phyloP scores from a whole-genome alignment of 2,797 vertebrate species.

The Cercopithecus hamlyni region DNA sequence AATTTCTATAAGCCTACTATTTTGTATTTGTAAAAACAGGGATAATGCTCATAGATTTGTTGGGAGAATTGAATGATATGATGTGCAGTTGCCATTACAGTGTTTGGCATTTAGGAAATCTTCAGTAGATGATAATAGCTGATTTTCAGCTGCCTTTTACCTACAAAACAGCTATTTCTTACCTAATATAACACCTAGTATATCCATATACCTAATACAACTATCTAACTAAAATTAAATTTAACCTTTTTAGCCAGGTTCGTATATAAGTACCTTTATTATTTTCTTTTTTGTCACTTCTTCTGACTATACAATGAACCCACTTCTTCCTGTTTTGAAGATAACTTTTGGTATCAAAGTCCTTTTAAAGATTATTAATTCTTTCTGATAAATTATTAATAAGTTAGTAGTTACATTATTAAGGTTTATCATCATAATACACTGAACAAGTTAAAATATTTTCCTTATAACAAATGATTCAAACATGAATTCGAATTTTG shows the following conservation, averaged over 20 bases:
- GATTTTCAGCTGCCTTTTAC: constrained; percentile 21
- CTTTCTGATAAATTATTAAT: background rate
- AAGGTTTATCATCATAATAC: constrained; percentile 7
- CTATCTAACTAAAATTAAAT: background rate
- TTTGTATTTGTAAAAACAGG: background rate
- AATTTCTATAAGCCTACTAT: background rate
- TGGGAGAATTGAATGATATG: background rate
- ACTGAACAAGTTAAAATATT: constrained; percentile 17
- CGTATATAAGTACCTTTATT: background rate
- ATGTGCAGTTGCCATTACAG: background rate
- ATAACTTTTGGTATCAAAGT: background rate
- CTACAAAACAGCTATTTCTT: background rate
- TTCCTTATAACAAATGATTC: background rate
- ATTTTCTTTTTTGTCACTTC: constrained; percentile 24
- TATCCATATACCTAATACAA: background rate
- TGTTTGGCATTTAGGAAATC: constrained; percentile 1
- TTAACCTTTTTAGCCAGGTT: constrained; percentile 8
- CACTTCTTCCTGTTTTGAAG: background rate
- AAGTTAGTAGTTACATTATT: background rate
- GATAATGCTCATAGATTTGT: background rate
- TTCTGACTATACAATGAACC: background rate
- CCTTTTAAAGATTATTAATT: constrained; percentile 24
- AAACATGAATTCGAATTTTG: constrained; percentile 3
- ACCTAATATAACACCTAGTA: background rate
- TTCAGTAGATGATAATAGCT: background rate